These are phyloP conservation scores for Athene cunicularia DNA, from an alignment of 2,113 vertebrate species.

Conservation along the genomic window DNA sequence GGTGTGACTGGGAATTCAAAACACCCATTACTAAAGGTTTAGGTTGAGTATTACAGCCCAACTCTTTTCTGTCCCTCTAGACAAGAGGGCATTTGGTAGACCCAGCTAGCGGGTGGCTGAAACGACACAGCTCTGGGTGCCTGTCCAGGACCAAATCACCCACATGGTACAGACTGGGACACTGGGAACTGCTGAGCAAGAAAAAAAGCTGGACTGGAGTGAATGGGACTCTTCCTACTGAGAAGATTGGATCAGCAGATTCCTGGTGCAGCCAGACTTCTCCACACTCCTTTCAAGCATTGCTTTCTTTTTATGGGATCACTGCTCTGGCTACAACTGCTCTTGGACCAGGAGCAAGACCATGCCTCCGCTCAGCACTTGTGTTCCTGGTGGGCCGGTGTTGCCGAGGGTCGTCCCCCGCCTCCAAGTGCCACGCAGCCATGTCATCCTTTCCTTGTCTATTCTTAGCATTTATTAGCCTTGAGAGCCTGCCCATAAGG, in stretches of 20 bases:
- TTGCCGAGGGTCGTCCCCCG: neutral
- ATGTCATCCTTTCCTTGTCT: neutral
- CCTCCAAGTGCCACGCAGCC: neutral
- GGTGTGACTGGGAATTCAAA: neutral
- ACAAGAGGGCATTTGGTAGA: neutral
- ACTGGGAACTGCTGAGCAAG: neutral
- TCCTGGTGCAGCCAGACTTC: neutral
- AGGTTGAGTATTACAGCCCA: neutral
- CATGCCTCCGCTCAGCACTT: rapidly evolving
- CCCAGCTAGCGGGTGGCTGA: neutral
- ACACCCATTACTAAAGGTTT: neutral
- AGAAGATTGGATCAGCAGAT: neutral
- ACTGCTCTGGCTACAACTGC: neutral
- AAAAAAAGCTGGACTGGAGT: neutral
- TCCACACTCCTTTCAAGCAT: neutral
- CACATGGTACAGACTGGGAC: neutral
- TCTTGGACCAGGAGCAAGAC: neutral
- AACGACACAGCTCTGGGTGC: neutral
- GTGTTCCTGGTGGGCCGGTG: neutral
- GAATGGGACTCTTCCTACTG: neutral
- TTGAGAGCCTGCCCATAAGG: neutral
- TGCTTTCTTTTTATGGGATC: neutral
- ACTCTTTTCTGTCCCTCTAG: neutral
- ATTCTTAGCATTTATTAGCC: neutral
- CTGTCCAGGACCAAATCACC: neutral